Evolutionary conservation across 2,797 vertebrate genomes (phyloP).

Genomic region (Chrosomus eos): DNA sequence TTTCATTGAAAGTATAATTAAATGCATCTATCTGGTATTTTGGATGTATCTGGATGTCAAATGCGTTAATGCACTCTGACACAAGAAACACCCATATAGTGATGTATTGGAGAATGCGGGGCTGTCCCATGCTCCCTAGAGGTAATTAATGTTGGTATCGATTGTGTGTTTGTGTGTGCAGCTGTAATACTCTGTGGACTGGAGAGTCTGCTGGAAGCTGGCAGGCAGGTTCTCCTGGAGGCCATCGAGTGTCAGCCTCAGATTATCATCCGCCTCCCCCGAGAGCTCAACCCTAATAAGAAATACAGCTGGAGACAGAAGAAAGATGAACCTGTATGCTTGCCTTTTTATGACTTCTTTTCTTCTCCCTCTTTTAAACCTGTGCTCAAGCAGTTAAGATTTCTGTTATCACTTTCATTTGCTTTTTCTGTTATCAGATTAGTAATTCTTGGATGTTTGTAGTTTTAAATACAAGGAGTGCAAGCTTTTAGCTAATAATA

Average conservation of each 20-base stretch:
- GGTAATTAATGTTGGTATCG: slow-evolving; percentile 54
- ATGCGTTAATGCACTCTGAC: slow-evolving; percentile 17
- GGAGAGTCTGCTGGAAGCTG: slow-evolving; percentile 89
- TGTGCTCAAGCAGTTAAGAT: background rate
- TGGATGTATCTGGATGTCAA: slow-evolving; percentile 7
- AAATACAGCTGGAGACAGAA: slow-evolving; percentile 99
- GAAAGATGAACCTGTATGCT: slow-evolving; percentile 89
- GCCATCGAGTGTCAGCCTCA: slow-evolving; percentile 84
- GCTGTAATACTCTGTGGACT: slow-evolving; percentile 80
- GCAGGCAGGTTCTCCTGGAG: slow-evolving; percentile 92
- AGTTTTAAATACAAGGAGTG: background rate
- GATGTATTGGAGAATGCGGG: slow-evolving; percentile 21
- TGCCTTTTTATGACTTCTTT: slow-evolving; percentile 16
- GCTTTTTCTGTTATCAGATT: background rate
- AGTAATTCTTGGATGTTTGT: slow-evolving; percentile 2
- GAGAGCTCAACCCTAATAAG: slow-evolving; percentile 91
- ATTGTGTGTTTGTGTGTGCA: slow-evolving; percentile 63
- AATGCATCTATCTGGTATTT: background rate
- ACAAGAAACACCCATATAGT: slow-evolving; percentile 24
- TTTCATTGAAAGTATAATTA: slow-evolving; percentile 25
- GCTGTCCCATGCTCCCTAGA: slow-evolving; percentile 24
- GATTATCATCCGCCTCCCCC: slow-evolving; percentile 85
- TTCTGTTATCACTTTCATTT: background rate
- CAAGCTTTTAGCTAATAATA: slow-evolving; percentile 5
- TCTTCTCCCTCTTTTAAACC: slow-evolving; percentile 31